These are phyloP conservation scores for Morone chrysops DNA, from an alignment of 2,113 vertebrate species.

Conservation along the genomic window DNA sequence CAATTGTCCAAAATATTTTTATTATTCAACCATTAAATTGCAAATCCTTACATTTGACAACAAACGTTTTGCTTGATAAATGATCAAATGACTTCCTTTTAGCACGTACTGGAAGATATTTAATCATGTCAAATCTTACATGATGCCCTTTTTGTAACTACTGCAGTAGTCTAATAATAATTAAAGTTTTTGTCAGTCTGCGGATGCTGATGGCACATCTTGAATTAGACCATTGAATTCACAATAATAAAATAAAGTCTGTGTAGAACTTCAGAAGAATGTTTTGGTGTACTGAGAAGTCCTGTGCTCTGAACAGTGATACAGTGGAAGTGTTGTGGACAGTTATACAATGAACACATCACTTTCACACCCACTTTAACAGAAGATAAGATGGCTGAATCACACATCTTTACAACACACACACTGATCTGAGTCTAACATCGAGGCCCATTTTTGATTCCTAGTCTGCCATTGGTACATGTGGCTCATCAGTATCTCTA, in stretches of 20 bases:
- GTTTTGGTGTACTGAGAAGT: conserved; percentile 3
- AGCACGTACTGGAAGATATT: neutral
- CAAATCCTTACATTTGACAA: no score
- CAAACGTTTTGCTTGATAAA: no score
- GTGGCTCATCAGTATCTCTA: neutral
- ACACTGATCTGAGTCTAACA: neutral
- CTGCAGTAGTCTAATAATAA: neutral
- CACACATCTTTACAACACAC: conserved; percentile 24
- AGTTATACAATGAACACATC: conserved; percentile 15
- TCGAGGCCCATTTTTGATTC: neutral
- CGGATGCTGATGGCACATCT: neutral
- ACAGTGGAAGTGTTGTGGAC: conserved; percentile 7
- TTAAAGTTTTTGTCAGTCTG: neutral
- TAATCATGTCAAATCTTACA: neutral
- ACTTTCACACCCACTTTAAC: conserved; percentile 29
- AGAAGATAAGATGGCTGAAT: conserved; percentile 51
- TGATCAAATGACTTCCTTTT: no score
- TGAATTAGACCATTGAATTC: neutral
- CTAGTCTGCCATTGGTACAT: neutral
- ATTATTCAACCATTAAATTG: no score
- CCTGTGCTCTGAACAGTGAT: neutral
- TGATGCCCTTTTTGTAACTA: neutral
- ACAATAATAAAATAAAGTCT: neutral
- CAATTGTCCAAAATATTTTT: no score
- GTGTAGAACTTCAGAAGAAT: neutral